Evolutionary conservation across 2,888 invertebrate species (phyloP).

Genomic region (Phaonia tiefii): DNA sequence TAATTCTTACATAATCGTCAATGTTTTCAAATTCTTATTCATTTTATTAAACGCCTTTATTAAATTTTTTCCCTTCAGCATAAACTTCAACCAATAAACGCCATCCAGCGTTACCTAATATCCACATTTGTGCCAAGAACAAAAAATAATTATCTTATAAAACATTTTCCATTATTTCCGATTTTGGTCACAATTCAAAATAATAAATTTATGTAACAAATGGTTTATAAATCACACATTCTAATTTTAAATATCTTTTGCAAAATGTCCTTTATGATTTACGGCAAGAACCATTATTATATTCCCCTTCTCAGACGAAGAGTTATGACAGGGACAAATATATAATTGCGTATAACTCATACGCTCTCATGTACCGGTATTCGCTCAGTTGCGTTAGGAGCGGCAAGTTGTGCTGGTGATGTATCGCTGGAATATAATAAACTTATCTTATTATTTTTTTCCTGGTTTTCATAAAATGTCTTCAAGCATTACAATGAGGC

Average conservation of each 20-base stretch:
- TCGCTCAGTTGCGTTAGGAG: too few species aligned
- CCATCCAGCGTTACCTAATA: too few species aligned
- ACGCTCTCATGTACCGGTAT: neutral
- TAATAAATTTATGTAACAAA: neutral
- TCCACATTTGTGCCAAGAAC: too few species aligned
- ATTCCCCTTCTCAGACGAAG: neutral
- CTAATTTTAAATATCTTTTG: constrained; percentile 27
- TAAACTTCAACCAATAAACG: too few species aligned
- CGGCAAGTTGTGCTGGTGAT: too few species aligned
- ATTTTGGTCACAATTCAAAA: constrained; percentile 4
- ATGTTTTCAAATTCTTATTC: too few species aligned
- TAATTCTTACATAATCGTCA: too few species aligned
- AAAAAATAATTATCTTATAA: too few species aligned
- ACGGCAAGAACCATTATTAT: neutral
- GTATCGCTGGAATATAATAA: too few species aligned
- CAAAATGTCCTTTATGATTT: constrained; percentile 24
- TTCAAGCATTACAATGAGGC: constrained; percentile 1
- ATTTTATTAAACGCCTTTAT: too few species aligned
- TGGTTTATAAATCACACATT: constrained; percentile 19
- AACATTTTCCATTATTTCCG: neutral
- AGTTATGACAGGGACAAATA: neutral
- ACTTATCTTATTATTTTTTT: too few species aligned
- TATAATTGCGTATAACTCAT: constrained; percentile 5
- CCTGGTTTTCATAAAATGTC: constrained; percentile 8
- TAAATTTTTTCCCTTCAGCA: too few species aligned